Percentiles rank a stretch among this genome's conserved stretches.
These are phyloP conservation scores for Chaetophractus vellerosus DNA, from an alignment of 2,797 vertebrate genomes.

Conservation along the genomic window DNA sequence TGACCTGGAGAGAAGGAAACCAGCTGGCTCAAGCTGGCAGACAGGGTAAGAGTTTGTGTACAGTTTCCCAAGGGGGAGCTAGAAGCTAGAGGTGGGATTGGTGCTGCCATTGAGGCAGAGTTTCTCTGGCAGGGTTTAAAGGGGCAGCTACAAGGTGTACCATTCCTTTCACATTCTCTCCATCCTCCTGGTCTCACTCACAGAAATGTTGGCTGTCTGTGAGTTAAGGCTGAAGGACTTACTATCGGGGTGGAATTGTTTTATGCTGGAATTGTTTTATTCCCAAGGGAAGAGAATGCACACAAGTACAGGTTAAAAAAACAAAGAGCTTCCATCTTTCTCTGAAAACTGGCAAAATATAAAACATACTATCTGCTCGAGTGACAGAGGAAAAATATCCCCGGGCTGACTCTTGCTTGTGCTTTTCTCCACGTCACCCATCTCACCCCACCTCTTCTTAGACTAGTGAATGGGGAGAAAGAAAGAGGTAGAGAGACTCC, in stretches of 20 bases:
- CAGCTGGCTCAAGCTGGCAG: not conserved
- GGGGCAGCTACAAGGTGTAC: not conserved
- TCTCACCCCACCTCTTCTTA: not conserved
- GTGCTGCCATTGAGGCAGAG: not conserved
- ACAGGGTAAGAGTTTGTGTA: not conserved
- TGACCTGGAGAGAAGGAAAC: slow-evolving; percentile 48
- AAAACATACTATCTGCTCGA: not conserved
- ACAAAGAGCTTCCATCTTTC: not conserved
- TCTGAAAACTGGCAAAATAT: not conserved
- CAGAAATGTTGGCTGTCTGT: not conserved
- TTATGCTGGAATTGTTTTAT: not conserved
- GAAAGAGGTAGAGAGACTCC: too few relatives aligned
- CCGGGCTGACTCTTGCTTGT: not conserved
- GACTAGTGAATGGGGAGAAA: not conserved
- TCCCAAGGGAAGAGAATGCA: not conserved
- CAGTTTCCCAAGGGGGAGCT: not conserved
- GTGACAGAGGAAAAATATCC: not conserved
- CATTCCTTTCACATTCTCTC: fast-evolving
- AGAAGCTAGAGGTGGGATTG: too few relatives aligned
- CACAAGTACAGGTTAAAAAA: not conserved
- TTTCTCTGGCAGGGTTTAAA: not conserved
- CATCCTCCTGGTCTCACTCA: too few relatives aligned
- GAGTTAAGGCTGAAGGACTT: not conserved
- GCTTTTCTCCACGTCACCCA: not conserved
- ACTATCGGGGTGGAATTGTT: fast-evolving